Evolutionary conservation across 2,888 invertebrate genomes (phyloP).

Genomic region (Hololepta plana): DNA sequence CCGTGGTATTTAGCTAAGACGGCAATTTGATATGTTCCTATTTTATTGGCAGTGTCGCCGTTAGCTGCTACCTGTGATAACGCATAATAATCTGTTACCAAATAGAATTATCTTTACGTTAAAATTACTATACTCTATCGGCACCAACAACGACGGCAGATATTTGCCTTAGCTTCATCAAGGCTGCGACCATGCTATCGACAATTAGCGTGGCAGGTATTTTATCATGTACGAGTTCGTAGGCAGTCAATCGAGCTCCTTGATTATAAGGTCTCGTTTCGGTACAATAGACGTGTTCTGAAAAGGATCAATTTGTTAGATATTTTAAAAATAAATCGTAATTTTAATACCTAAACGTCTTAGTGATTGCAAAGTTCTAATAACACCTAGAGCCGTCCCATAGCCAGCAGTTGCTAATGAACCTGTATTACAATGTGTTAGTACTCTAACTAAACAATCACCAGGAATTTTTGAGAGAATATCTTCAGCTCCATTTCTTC

Average conservation of each 20-base stretch:
- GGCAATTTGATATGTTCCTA: conserved; percentile 92
- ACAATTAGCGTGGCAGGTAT: conserved; percentile 86
- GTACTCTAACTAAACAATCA: conserved; percentile 47
- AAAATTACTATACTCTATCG: conserved; percentile 84
- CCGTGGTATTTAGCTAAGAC: conserved; percentile 78
- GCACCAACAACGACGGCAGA: conserved; percentile 94
- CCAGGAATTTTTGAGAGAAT: conserved; percentile 43
- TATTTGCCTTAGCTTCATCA: conserved; percentile 70
- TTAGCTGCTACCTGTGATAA: conserved; percentile 61
- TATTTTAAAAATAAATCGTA: conserved; percentile 7
- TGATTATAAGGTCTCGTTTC: conserved; percentile 98
- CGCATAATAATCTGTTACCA: conserved; percentile 3
- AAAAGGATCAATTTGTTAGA: conserved; percentile 10
- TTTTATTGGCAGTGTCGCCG: conserved; percentile 98
- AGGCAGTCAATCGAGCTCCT: conserved; percentile 88
- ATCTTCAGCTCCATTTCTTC: conserved; percentile 61
- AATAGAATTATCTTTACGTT: too few species aligned
- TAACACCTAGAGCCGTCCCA: conserved; percentile 94
- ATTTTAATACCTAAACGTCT: conserved; percentile 45
- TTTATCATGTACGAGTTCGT: conserved; percentile 81
- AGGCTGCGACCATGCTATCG: conserved; percentile 86
- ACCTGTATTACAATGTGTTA: conserved; percentile 98
- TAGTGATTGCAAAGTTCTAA: conserved; percentile 58
- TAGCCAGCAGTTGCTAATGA: conserved; percentile 94
- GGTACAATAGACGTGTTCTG: conserved; percentile 84